A percentile compares a stretch with the other conserved stretches of the same genome.
These are phyloP conservation scores for Bufo gargarizans DNA, from an alignment of 2,113 vertebrate species.

Conservation along the genomic window DNA sequence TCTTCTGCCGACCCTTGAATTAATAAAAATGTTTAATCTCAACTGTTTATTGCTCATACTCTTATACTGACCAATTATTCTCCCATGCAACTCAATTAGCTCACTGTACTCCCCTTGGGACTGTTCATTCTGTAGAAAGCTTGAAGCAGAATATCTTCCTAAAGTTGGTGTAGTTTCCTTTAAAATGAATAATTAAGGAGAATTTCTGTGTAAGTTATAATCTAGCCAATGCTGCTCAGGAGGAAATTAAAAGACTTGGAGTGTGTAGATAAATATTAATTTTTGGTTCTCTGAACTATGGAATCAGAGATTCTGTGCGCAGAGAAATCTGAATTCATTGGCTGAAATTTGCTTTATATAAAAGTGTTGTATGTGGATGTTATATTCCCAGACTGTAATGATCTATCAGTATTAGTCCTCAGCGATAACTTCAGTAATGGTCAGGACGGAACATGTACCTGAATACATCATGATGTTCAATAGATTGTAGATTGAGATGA, in stretches of 20 bases:
- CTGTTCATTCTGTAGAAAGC: slow-evolving; percentile 2
- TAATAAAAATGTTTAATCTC: slow-evolving; percentile 30
- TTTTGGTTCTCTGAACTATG: slow-evolving; percentile 49
- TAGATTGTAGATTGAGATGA: not conserved
- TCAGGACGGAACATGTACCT: slow-evolving; percentile 40
- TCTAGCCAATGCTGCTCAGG: slow-evolving; percentile 26
- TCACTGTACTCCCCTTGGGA: not conserved
- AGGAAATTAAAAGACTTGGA: slow-evolving; percentile 57
- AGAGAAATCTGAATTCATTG: slow-evolving; percentile 31
- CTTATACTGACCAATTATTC: slow-evolving; percentile 20
- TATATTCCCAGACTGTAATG: slow-evolving; percentile 23
- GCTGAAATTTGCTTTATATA: slow-evolving; percentile 26
- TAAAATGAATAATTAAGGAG: slow-evolving; percentile 53
- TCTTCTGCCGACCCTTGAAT: not conserved
- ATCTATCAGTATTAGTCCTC: slow-evolving; percentile 48
- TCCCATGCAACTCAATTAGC: slow-evolving; percentile 26
- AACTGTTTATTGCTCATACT: slow-evolving; percentile 23
- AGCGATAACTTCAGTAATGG: slow-evolving; percentile 44
- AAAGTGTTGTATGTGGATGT: slow-evolving; percentile 33
- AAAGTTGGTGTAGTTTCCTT: slow-evolving; percentile 40
- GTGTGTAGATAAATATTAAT: slow-evolving; percentile 58
- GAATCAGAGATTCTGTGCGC: slow-evolving; percentile 29
- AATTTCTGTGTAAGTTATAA: slow-evolving; percentile 43
- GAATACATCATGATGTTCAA: slow-evolving; percentile 38
- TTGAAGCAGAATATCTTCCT: slow-evolving; percentile 8